A percentile compares a stretch with the other conserved stretches of the same genome.
phyloP scores from a whole-genome alignment of 2,113 vertebrate genomes.

The Pituophis catenifer region DNA sequence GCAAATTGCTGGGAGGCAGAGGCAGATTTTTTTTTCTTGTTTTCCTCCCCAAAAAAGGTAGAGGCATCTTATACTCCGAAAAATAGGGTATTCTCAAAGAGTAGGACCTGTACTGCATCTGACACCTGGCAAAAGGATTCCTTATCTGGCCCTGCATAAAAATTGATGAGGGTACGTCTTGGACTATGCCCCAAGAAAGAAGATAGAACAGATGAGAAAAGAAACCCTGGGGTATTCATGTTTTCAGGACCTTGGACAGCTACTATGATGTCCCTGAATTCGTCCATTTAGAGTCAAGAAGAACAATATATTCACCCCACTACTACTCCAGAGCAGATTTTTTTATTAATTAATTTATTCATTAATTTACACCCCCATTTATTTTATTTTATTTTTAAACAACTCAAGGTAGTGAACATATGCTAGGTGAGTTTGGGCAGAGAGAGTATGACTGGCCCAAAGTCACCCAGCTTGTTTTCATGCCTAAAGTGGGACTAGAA shows the following conservation, averaged over 20 bases:
- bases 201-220: background rate
- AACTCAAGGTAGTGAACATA: background rate
- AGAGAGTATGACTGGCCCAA: too few species aligned
- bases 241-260: background rate
- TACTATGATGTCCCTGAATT: background rate
- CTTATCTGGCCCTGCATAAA: background rate
- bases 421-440: too few species aligned
- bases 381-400: background rate
- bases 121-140: background rate
- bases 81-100: background rate
- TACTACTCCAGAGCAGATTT: background rate
- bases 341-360: background rate
- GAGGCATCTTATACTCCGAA: too few species aligned
- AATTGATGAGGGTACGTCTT: background rate
- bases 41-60: too few species aligned
- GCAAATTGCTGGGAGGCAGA: too few species aligned
- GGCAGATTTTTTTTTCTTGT: too few species aligned
- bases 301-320: background rate
- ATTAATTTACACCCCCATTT: background rate
- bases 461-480: too few species aligned
- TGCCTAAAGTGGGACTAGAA: background rate
- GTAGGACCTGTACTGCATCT: background rate
- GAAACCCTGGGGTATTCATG: background rate
- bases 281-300: background rate
- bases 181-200: background rate